Evolutionary conservation across 2,888 invertebrate genomes (phyloP).

Genomic region (Yponomeuta plumbellus): DNA sequence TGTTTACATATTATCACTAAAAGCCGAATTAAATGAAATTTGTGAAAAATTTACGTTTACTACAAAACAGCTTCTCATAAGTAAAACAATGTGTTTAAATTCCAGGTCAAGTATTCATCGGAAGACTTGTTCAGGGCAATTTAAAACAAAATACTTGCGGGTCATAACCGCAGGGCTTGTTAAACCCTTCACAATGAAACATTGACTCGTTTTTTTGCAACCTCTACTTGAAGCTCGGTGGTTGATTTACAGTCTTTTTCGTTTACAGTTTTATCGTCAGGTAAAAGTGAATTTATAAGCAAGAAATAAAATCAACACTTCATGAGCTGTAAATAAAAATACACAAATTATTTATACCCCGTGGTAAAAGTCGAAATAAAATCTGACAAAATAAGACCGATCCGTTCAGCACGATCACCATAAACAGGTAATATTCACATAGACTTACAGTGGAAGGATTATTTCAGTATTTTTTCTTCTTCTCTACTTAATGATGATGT

Average conservation of each 20-base stretch:
- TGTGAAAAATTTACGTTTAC: no score
- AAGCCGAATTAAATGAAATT: no score
- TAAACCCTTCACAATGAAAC: constrained; percentile 33
- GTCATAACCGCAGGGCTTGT: constrained; percentile 1
- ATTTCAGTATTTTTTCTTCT: not conserved
- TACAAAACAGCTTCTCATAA: not conserved
- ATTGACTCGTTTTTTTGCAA: constrained; percentile 33
- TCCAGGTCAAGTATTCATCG: not conserved
- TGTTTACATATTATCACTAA: no score
- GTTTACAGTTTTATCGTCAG: not conserved
- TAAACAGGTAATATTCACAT: not conserved
- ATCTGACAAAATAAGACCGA: not conserved
- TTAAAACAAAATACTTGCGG: not conserved
- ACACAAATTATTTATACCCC: not conserved
- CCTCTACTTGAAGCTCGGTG: not conserved
- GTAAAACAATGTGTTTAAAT: not conserved
- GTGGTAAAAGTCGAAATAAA: not conserved
- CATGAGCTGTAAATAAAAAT: not conserved
- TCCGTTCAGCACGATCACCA: no score
- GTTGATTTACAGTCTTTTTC: not conserved
- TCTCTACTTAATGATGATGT: not conserved
- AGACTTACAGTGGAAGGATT: not conserved
- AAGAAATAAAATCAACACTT: constrained; percentile 2
- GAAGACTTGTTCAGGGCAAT: not conserved
- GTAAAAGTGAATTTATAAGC: not conserved